Evolutionary conservation across 2,888 invertebrate genomes (phyloP).

Genomic region (Leptopilina syphax): DNA sequence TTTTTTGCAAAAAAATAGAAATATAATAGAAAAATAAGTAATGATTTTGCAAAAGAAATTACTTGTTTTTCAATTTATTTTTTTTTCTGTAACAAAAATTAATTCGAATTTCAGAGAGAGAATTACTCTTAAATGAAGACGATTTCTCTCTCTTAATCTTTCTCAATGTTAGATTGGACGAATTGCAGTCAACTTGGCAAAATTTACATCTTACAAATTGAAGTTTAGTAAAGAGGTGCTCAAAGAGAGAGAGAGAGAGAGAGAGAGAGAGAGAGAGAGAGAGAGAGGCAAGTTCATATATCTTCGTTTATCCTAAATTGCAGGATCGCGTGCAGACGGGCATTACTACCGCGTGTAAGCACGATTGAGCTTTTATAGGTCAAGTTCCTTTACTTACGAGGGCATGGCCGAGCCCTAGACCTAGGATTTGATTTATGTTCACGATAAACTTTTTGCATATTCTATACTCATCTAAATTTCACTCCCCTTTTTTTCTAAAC

Average conservation of each 20-base stretch:
- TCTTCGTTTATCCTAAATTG: slow-evolving; percentile 52
- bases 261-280: too few relatives aligned
- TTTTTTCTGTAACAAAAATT: too few relatives aligned
- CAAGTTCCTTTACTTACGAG: slow-evolving; percentile 51
- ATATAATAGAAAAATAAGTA: too few relatives aligned
- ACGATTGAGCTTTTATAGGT: slow-evolving; percentile 53
- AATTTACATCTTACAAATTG: slow-evolving; percentile 44
- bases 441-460: slow-evolving; percentile 9
- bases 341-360: slow-evolving; percentile 53
- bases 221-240: slow-evolving; percentile 45
- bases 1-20: too few relatives aligned
- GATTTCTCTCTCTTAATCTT: too few relatives aligned
- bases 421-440: slow-evolving; percentile 36
- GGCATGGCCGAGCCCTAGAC: slow-evolving; percentile 44
- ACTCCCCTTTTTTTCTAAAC: background rate
- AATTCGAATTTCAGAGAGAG: too few relatives aligned
- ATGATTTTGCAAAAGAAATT: too few relatives aligned
- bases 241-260: background rate
- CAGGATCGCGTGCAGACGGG: slow-evolving; percentile 54
- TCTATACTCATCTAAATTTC: slow-evolving; percentile 18
- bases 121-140: too few relatives aligned
- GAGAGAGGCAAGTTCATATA: slow-evolving; percentile 43
- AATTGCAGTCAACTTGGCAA: slow-evolving; percentile 24
- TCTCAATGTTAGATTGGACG: background rate
- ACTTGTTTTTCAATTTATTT: too few relatives aligned